These are phyloP conservation scores for Chaunax sp. DNA, from an alignment of 2,797 vertebrate species.

Conservation along the genomic window DNA sequence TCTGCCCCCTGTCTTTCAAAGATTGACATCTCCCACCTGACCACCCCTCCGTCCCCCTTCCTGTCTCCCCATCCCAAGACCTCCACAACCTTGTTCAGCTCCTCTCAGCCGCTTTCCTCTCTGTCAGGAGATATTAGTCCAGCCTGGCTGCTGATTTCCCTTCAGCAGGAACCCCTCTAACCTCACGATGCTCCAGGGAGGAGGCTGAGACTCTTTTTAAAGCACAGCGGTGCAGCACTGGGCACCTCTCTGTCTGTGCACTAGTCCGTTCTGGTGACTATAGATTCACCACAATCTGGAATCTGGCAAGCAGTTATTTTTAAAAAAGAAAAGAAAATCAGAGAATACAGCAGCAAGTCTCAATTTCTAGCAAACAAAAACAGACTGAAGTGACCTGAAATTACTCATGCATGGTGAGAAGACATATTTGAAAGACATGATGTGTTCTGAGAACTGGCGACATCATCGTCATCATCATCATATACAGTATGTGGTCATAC, in stretches of 20 bases:
- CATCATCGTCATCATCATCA: no score
- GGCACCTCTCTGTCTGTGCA: background rate
- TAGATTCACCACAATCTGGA: background rate
- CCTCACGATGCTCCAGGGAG: constrained; percentile 43
- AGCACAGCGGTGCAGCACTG: constrained; percentile 30
- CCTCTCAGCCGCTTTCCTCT: constrained; percentile 64
- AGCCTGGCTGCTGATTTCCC: constrained; percentile 64
- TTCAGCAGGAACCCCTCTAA: constrained; percentile 56
- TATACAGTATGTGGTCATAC: constrained; percentile 40
- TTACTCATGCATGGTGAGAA: no score
- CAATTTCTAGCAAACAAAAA: no score
- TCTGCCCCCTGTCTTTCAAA: background rate
- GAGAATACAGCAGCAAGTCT: no score
- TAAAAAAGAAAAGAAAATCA: background rate
- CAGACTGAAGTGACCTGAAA: no score
- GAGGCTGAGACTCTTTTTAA: constrained; percentile 66
- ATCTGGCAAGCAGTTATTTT: background rate
- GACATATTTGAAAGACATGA: constrained; percentile 2
- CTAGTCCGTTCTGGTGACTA: no score
- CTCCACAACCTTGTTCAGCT: constrained; percentile 41
- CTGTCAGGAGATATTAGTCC: constrained; percentile 78
- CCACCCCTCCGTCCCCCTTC: background rate
- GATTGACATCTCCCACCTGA: background rate
- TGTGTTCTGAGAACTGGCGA: background rate
- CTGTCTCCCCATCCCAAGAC: constrained; percentile 26